phyloP scores from a whole-genome alignment of 2,113 vertebrate species.

The Craseonycteris thonglongyai region DNA sequence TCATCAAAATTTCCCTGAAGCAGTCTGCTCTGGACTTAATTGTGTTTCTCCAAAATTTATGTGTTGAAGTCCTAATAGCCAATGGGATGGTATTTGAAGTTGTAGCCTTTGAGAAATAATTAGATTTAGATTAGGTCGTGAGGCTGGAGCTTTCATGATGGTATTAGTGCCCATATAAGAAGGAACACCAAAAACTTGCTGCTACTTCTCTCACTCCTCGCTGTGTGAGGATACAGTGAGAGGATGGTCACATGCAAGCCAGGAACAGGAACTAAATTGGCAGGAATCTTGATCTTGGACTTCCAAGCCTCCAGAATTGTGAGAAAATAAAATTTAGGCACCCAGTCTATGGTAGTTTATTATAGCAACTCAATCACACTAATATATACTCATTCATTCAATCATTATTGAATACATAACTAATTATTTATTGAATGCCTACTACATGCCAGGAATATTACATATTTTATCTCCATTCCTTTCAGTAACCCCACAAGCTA shows the following conservation, averaged over 20 bases:
- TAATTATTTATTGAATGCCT: neutral
- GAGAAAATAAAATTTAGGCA: neutral
- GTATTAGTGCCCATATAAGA: neutral
- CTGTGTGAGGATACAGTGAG: neutral
- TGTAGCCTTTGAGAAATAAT: neutral
- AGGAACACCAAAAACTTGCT: neutral
- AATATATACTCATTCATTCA: neutral
- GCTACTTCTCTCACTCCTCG: neutral
- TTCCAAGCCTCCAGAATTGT: neutral
- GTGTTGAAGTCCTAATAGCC: neutral
- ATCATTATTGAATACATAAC: constrained; percentile 11
- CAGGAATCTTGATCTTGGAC: neutral
- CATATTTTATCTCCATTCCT: neutral
- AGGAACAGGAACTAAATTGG: neutral
- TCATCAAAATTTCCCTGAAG: constrained; percentile 27
- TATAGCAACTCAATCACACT: neutral
- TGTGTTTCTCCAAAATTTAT: neutral
- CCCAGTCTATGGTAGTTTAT: neutral
- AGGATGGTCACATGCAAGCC: neutral
- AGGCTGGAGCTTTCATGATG: neutral
- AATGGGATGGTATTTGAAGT: neutral
- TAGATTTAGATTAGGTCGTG: neutral
- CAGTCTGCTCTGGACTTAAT: neutral
- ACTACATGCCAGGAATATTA: neutral
- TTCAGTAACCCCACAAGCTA: neutral